Evolutionary conservation across 2,113 vertebrate species (phyloP).

Genomic region (Micronycteris hirsuta): DNA sequence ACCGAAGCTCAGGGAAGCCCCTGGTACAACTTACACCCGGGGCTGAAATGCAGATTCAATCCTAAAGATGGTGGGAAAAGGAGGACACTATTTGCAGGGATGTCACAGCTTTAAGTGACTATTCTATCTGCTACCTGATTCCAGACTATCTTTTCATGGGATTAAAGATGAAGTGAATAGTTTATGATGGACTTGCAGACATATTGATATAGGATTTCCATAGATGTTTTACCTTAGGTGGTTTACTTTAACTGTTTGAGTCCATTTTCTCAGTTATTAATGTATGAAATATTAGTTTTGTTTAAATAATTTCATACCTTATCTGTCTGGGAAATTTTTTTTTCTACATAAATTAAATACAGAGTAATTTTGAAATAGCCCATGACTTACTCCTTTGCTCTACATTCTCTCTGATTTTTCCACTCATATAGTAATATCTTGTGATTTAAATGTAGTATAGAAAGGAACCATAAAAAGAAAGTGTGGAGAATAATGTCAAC

Average conservation of each 20-base stretch:
- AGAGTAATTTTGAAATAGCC: neutral
- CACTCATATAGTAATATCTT: neutral
- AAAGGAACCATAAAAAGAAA: neutral
- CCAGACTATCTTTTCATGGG: neutral
- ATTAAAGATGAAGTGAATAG: neutral
- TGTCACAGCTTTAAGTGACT: fast-evolving
- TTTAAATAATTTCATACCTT: neutral
- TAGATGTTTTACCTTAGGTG: neutral
- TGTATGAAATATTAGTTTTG: neutral
- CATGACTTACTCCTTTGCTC: neutral
- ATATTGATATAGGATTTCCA: fast-evolving
- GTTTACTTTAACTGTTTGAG: neutral
- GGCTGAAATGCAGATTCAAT: fast-evolving
- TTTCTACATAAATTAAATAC: neutral
- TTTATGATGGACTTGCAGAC: neutral
- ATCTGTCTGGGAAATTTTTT: neutral
- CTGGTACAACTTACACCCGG: fast-evolving
- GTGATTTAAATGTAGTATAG: neutral
- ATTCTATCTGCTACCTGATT: neutral
- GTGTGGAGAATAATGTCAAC: fast-evolving
- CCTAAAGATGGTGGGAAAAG: neutral
- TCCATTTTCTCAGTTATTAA: neutral
- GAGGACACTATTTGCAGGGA: neutral
- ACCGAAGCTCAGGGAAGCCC: neutral
- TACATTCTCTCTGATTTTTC: neutral